Base-by-base conservation (phyloP, 2,113 vertebrate species). In the Amazona guildingii region DNA sequence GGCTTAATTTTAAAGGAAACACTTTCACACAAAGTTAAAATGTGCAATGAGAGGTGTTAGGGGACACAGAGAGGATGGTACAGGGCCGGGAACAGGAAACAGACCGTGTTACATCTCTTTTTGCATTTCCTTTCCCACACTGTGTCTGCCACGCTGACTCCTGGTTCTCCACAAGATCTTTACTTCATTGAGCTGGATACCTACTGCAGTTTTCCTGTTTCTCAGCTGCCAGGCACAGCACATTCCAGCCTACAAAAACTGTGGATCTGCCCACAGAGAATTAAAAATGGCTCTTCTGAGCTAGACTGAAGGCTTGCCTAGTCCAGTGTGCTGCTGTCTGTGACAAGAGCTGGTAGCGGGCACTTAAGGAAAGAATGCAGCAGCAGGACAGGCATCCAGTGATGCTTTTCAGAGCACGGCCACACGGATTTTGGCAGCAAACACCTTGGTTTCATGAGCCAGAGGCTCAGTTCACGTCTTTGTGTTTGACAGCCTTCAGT, bases 401-500 rank as follows among this genome's bases (percentile, higher is more conserved):
- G 88, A 37, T 74, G 72, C 86, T 93, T 90, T 86, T 93, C 74
- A 54, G 68, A 66, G 82, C 4, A n/a, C 62, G 79, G 44, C 75
- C 57, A 76, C 59, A 6, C 1, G 2, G 83, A 67, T 74, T 88
- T 88, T 93, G 91, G 86, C 92, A 97, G 91, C 46, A 77, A 70
- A 63, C 41, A 55, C 43, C 61, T 88, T 63, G n/a, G 46, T 57
- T 78, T 88, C 39, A 7, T 2, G 12, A 94, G 94, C 86, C 95
- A 94, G 59, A 67, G 88, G 63, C 78, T 95, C 86, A 63, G 41
- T 83, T 93, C 41, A 7, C 55, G 31, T 83, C 94, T 83, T 83
- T 70, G 68, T 86, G 73, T 59, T 80, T 94, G 86, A 90, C 88
- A 93, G 63, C 72, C 83, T 74, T 86, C 88, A 41, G 67, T 57